Conservation (phyloP, 2,888 invertebrate species). For the Heliconius sara region DNA sequence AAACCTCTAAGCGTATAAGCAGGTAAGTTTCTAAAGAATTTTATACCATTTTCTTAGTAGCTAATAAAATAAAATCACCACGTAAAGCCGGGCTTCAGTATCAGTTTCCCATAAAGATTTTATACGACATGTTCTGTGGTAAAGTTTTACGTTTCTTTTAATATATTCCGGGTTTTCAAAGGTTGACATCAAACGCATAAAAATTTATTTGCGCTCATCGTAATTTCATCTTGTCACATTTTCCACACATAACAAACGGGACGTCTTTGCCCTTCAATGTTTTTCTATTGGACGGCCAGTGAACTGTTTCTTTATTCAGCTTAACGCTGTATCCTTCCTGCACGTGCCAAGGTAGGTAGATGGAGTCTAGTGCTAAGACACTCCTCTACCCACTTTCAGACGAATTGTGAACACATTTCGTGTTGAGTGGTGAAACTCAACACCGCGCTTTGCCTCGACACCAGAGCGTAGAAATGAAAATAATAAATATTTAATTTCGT, state of each 20-base stretch:
- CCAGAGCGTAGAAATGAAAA: too few species aligned
- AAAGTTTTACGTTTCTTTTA: conserved; percentile 51
- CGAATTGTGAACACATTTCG: too few species aligned
- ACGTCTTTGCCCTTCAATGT: conserved; percentile 45
- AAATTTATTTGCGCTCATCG: conserved; percentile 74
- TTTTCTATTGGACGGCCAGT: conserved; percentile 34
- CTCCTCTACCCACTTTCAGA: too few species aligned
- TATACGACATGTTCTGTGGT: conserved; percentile 29
- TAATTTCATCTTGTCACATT: conserved; percentile 72
- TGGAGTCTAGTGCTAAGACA: too few species aligned
- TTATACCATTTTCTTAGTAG: conserved; percentile 3
- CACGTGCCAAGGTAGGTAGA: neutral
- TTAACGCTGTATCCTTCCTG: neutral
- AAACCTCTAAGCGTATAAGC: neutral
- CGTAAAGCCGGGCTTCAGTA: conserved; percentile 1
- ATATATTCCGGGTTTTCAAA: conserved; percentile 52
- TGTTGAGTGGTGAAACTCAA: too few species aligned
- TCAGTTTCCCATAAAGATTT: conserved; percentile 21
- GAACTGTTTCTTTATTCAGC: conserved; percentile 30
- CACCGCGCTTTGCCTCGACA: too few species aligned
- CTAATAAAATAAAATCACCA: conserved; percentile 22
- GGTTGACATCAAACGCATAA: conserved; percentile 72
- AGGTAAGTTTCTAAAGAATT: conserved; percentile 10
- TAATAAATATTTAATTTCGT: too few species aligned
- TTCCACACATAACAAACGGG: conserved; percentile 74